Evolutionary conservation across 2,797 vertebrate genomes (phyloP).

Genomic region (Hydrolagus colliei): DNA sequence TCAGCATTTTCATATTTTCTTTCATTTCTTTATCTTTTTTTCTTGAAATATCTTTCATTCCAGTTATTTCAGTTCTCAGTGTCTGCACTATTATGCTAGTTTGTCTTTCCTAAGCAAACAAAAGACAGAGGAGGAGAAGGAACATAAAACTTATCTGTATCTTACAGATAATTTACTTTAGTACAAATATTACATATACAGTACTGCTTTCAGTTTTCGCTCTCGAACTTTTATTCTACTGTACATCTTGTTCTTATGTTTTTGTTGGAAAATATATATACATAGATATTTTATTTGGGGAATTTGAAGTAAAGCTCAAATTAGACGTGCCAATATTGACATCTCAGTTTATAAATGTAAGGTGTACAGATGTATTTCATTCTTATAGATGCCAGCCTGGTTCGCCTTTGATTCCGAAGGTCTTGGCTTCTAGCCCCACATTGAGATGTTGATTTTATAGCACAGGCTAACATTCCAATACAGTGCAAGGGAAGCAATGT

Average conservation of each 20-base stretch:
- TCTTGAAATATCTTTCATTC: conserved; percentile 24
- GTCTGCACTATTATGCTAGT: conserved; percentile 6
- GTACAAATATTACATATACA: no score
- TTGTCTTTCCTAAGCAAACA: conserved; percentile 26
- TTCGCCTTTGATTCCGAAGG: no score
- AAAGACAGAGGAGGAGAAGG: not conserved
- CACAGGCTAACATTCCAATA: no score
- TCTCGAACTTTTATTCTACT: not conserved
- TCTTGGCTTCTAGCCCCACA: no score
- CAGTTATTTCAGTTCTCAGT: conserved; percentile 15
- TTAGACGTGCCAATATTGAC: no score
- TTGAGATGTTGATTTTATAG: no score
- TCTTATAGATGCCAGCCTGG: no score
- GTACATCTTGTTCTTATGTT: not conserved
- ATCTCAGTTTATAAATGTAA: no score
- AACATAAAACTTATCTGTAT: not conserved
- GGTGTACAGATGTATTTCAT: no score
- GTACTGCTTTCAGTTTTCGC: not conserved
- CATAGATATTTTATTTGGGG: not conserved
- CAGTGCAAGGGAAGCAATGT: no score
- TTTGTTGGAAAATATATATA: conserved; percentile 1
- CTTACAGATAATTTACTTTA: not conserved
- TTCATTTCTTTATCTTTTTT: conserved; percentile 23
- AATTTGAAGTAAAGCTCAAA: not conserved
- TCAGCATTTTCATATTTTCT: conserved; percentile 23